Conservation (phyloP, 2,113 vertebrate species). For the Dryoscopus gambensis region DNA sequence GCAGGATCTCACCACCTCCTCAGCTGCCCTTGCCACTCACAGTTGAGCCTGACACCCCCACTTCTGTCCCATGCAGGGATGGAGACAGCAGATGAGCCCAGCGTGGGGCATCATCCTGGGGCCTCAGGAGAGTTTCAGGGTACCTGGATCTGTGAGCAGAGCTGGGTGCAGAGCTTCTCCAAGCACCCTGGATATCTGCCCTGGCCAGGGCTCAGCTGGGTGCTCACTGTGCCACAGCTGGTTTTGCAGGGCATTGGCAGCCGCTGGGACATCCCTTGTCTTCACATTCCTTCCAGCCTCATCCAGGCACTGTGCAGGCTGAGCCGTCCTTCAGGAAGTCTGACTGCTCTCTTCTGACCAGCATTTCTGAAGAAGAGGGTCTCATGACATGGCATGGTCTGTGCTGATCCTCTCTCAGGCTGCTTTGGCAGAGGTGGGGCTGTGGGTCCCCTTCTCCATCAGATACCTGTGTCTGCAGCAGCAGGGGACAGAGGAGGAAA, state of each 20-base stretch:
- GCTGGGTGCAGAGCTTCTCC: background rate
- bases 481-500: background rate
- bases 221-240: fast-evolving
- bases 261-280: too few relatives aligned
- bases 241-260: background rate
- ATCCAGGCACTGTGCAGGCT: background rate
- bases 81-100: background rate
- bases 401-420: background rate
- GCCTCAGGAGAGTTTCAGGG: fast-evolving
- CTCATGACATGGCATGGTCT: fast-evolving
- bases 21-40: background rate
- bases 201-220: background rate
- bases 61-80: background rate
- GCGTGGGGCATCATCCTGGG: fast-evolving
- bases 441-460: background rate
- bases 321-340: background rate
- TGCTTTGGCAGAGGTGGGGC: background rate
- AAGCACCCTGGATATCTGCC: background rate
- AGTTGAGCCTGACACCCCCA: background rate
- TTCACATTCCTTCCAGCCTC: background rate
- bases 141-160: background rate
- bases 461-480: fast-evolving
- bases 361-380: background rate
- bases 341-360: background rate
- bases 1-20: background rate